Percentiles rank a stretch among this genome's conserved stretches.
Evolutionary conservation across 1,140 invertebrate species (phyloP).

Genomic region (Helicoverpa zea): DNA sequence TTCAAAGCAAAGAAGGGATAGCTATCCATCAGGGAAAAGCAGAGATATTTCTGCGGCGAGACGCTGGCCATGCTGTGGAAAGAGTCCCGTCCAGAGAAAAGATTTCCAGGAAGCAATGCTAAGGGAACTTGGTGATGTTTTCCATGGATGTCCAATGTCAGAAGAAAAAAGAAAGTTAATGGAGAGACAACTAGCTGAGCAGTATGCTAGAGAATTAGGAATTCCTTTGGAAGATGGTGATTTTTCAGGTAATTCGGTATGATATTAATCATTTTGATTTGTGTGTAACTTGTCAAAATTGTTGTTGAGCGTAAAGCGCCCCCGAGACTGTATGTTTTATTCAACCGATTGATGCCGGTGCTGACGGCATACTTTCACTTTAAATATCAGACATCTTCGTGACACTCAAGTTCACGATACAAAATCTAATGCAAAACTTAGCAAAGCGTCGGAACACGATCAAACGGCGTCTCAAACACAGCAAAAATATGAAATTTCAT

Average conservation of each 20-base stretch:
- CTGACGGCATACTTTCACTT: no score
- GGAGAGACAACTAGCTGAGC: neutral
- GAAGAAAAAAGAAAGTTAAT: neutral
- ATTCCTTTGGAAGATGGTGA: neutral
- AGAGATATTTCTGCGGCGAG: neutral
- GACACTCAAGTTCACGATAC: no score
- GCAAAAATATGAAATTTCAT: no score
- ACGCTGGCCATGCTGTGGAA: no score
- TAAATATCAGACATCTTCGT: no score
- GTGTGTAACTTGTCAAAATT: neutral
- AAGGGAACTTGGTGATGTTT: neutral
- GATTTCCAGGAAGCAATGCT: neutral
- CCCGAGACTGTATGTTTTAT: no score
- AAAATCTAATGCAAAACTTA: no score
- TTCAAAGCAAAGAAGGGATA: neutral
- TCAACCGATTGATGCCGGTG: no score
- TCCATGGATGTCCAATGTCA: neutral
- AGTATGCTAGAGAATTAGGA: slow-evolving; percentile 1
- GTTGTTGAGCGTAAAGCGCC: no score
- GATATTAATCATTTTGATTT: neutral
- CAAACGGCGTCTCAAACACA: no score
- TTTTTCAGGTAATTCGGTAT: no score
- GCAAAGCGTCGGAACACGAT: no score
- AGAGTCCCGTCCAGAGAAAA: neutral
- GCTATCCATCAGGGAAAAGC: neutral